phyloP scores from a whole-genome alignment of 2,113 vertebrate species.

The Sisor rabdophorus region DNA sequence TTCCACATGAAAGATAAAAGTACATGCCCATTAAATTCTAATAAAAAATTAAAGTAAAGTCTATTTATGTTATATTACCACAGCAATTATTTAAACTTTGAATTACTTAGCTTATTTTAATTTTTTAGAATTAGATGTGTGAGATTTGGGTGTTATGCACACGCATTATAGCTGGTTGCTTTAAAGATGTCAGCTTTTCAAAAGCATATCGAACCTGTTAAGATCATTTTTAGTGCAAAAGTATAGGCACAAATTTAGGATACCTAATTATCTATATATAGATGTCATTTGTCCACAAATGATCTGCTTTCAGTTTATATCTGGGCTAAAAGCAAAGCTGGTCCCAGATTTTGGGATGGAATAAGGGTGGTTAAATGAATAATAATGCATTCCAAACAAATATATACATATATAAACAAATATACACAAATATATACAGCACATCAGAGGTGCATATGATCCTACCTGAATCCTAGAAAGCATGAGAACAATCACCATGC shows the following conservation, averaged over 20 bases:
- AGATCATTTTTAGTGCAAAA: neutral
- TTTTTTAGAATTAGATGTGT: neutral
- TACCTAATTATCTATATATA: neutral
- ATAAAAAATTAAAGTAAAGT: too few relatives aligned
- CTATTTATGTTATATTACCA: neutral
- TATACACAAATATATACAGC: neutral
- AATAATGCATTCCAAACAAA: too few relatives aligned
- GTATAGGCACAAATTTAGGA: neutral
- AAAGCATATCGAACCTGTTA: neutral
- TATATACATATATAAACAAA: too few relatives aligned
- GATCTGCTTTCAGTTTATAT: neutral
- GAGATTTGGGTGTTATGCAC: neutral
- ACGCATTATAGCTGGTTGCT: neutral
- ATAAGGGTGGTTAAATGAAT: neutral
- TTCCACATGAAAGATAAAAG: neutral
- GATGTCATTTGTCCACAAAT: neutral
- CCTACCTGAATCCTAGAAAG: conserved; percentile 66
- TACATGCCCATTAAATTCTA: neutral
- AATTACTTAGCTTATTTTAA: neutral
- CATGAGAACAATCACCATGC: conserved; percentile 58
- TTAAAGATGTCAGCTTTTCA: neutral
- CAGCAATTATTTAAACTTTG: neutral
- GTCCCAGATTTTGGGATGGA: too few relatives aligned
- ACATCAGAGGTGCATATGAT: neutral
- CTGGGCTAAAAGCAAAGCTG: neutral